phyloP scores from a whole-genome alignment of 2,888 invertebrate species.

The Drosophila mimetica region DNA sequence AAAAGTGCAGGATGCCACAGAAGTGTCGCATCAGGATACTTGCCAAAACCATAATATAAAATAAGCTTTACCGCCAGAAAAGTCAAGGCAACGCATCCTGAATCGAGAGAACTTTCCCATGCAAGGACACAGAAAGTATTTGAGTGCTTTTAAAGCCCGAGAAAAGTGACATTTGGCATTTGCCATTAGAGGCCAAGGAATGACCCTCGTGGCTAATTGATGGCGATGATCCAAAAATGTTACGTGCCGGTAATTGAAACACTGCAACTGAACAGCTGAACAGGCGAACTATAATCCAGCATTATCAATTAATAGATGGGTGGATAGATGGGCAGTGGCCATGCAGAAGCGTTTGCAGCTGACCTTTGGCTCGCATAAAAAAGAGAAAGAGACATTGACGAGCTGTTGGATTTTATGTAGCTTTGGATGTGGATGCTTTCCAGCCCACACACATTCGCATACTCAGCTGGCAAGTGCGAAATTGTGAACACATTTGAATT shows the following conservation, averaged over 20 bases:
- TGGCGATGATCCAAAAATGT: constrained; percentile 30
- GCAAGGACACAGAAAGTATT: constrained; percentile 27
- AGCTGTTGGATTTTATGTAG: constrained; percentile 18
- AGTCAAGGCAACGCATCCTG: constrained; percentile 36
- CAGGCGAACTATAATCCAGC: constrained; percentile 4
- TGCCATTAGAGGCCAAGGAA: constrained; percentile 51
- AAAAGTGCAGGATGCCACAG: constrained; percentile 28
- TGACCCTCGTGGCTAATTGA: constrained; percentile 51
- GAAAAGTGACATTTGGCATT: constrained; percentile 56
- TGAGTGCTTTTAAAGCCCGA: background rate
- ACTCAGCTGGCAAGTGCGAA: constrained; percentile 62
- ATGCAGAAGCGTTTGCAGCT: constrained; percentile 39
- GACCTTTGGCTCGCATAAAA: constrained; percentile 48
- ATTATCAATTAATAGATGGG: constrained; percentile 41
- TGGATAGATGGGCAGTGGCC: constrained; percentile 20
- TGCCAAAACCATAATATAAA: constrained; percentile 54
- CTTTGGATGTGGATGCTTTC: constrained; percentile 31
- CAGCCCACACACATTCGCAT: constrained; percentile 31
- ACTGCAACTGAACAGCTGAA: constrained; percentile 20
- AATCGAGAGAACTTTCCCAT: constrained; percentile 5
- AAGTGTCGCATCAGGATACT: constrained; percentile 50
- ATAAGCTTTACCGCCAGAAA: constrained; percentile 23
- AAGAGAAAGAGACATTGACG: constrained; percentile 50
- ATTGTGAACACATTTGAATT: constrained; percentile 71
- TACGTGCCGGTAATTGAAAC: constrained; percentile 22